Base-by-base conservation (phyloP, 2,113 vertebrate species). In the Dolichallabes microphthalmus region DNA sequence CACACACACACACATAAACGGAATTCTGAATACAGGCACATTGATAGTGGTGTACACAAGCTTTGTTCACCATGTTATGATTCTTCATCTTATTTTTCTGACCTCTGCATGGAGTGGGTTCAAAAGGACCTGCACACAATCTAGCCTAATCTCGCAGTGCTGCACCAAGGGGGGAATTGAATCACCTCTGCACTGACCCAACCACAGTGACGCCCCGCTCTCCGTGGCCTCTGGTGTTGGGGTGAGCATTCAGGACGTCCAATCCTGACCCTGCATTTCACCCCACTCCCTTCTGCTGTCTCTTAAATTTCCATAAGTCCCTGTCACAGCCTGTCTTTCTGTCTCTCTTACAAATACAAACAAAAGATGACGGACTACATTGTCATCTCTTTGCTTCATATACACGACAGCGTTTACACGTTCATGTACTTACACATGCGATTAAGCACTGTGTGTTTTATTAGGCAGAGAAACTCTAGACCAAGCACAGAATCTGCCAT, bases 61-160 rank as follows among this genome's bases (percentile, higher is more conserved):
- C 87, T 87, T 87, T 87, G 82, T 85, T 88, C 80, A 71, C 82
- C 75, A 84, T 77, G 82, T 89, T 88, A 85, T 89, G 91, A 88
- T 88, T 87, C 89, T 90, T 92, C 85, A 90, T 93, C 89, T 89
- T 92, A 91, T 93, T 94, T 86, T 90, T 90, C 89, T 94, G 93
- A 94, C 94, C 94, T 93, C 90, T 90, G 88, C 89, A 89, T 88
- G 89, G 89, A 86, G 66, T 73, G 82, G 89, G 87, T 91, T 92
- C 93, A 93, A 91, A 93, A 92, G 94, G 93, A 92, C 93, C 91
- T 90, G 88, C 92, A 91, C 91, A 91, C 93, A 94, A 94, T 95
- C 92, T 94, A 87, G 83, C 84, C 45, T 93, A 94, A 94, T 95
- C 92, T 94, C 87, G 85, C 78, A 30, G 84, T 85, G 86, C 86